Percentiles rank a stretch among this genome's conserved stretches.
phyloP scores from a whole-genome alignment of 2,113 vertebrate genomes.

The Rhea americana region DNA sequence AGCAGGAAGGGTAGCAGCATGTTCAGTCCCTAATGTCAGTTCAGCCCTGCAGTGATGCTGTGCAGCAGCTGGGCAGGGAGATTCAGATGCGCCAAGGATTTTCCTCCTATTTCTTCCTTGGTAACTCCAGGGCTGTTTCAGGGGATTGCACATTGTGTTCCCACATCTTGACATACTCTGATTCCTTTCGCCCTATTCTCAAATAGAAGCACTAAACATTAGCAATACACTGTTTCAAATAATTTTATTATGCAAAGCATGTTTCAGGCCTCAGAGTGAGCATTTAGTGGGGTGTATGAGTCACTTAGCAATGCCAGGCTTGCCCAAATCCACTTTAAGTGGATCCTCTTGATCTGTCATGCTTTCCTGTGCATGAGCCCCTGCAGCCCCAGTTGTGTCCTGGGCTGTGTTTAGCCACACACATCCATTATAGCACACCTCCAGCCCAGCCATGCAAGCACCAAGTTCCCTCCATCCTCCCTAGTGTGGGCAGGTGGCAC shows the following conservation, averaged over 20 bases:
- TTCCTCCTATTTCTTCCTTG: background rate
- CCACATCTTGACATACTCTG: background rate
- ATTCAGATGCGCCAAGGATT: background rate
- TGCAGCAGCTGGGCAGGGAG: background rate
- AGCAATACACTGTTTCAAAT: background rate
- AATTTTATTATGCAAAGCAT: background rate
- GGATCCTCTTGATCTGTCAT: background rate
- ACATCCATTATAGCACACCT: background rate
- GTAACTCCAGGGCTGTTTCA: background rate
- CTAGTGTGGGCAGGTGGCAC: background rate
- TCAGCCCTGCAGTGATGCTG: background rate
- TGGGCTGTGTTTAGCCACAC: background rate
- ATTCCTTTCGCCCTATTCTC: background rate
- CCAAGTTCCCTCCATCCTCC: rapidly evolving
- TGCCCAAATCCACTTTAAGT: background rate
- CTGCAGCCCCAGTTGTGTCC: rapidly evolving
- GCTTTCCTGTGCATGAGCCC: rapidly evolving
- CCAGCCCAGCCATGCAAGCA: background rate
- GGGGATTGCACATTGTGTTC: background rate
- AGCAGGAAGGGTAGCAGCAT: background rate
- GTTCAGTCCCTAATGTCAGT: background rate
- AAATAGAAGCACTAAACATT: background rate
- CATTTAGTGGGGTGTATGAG: background rate
- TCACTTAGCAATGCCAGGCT: background rate
- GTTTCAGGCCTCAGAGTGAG: background rate